Conservation (phyloP, 2,113 vertebrate species). For the Anser brachyrhynchus region DNA sequence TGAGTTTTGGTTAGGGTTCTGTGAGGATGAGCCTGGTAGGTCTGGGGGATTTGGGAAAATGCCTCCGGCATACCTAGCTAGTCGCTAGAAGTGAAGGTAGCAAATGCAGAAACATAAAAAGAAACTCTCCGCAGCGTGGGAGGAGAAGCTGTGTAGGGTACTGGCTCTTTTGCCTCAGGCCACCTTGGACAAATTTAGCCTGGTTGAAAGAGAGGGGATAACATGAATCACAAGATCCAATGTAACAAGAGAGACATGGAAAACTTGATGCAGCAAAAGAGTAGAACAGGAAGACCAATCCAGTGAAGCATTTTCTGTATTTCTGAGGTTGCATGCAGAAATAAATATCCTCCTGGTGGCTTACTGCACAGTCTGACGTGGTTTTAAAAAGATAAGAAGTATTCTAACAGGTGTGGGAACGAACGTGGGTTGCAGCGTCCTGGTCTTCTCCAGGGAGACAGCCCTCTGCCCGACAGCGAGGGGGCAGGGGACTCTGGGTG, state of each 20-base stretch:
- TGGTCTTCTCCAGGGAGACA: not conserved
- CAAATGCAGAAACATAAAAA: not conserved
- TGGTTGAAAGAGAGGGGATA: not conserved
- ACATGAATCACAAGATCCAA: not conserved
- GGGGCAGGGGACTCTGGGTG: not conserved
- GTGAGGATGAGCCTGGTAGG: not conserved
- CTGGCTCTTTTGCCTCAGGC: conserved; percentile 4
- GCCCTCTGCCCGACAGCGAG: not conserved
- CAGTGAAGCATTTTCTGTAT: not conserved
- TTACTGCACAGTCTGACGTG: fast-evolving
- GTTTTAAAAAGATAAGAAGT: not conserved
- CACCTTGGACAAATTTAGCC: conserved; percentile 47
- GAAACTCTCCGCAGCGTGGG: not conserved
- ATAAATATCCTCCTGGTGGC: not conserved
- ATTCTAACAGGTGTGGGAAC: not conserved
- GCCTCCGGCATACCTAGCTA: fast-evolving
- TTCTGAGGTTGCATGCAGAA: not conserved
- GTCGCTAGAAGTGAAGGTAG: not conserved
- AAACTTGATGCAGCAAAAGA: conserved; percentile 31
- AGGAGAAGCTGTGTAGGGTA: conserved; percentile 2
- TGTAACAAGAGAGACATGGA: conserved; percentile 34
- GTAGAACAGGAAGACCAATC: not conserved
- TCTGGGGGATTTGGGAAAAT: not conserved
- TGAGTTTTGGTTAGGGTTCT: not conserved
- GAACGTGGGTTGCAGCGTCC: fast-evolving